phyloP scores from a whole-genome alignment of 2,888 invertebrate species.

The Rhagium mordax region DNA sequence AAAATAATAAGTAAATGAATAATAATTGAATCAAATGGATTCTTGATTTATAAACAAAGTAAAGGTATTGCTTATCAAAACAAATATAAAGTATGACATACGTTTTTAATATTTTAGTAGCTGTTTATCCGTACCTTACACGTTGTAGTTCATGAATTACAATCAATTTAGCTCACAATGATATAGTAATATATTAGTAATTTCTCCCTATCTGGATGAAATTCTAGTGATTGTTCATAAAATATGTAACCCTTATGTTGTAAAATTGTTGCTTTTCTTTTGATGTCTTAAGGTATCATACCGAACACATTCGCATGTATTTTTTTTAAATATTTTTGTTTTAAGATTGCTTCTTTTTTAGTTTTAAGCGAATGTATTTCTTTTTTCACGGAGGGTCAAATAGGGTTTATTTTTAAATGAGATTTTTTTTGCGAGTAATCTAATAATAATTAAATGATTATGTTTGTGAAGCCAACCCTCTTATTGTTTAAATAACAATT shows the following conservation, averaged over 20 bases:
- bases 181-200: slow-evolving; percentile 58
- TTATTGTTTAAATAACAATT: slow-evolving; percentile 50
- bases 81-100: slow-evolving; percentile 28
- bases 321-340: slow-evolving; percentile 40
- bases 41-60: slow-evolving; percentile 44
- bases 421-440: slow-evolving; percentile 42
- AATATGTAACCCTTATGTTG: slow-evolving; percentile 56
- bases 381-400: slow-evolving; percentile 46
- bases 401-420: slow-evolving; percentile 47
- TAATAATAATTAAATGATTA: slow-evolving; percentile 1
- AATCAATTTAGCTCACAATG: slow-evolving; percentile 60
- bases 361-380: slow-evolving; percentile 56
- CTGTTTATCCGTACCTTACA: slow-evolving; percentile 56
- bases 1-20: slow-evolving; percentile 17
- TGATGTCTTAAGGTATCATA: slow-evolving; percentile 45
- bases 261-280: slow-evolving; percentile 54
- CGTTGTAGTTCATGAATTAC: slow-evolving; percentile 55
- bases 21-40: slow-evolving; percentile 40
- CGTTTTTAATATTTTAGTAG: slow-evolving; percentile 56
- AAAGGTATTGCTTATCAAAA: slow-evolving; percentile 43
- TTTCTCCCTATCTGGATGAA: slow-evolving; percentile 54
- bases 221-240: slow-evolving; percentile 58
- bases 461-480: slow-evolving; percentile 39
- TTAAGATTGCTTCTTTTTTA: slow-evolving; percentile 49
- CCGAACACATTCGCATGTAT: slow-evolving; percentile 35